Conservation (phyloP, 2,888 invertebrate species). For the Synanthedon andrenaeformis region DNA sequence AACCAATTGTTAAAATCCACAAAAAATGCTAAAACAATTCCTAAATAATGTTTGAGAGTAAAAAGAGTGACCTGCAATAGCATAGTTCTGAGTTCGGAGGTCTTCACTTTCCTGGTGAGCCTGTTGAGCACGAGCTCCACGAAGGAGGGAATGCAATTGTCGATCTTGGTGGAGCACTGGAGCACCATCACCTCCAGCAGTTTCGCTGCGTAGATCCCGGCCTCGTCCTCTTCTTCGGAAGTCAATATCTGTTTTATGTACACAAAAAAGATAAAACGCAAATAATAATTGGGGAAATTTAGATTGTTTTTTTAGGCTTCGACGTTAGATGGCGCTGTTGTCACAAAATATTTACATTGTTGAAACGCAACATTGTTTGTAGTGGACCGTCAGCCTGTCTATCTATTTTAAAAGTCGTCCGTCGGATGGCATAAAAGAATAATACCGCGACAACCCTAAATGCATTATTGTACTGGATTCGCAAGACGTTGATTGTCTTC, state of each 20-base stretch:
- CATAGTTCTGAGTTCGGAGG: constrained; percentile 93
- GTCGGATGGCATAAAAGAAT: too few species aligned
- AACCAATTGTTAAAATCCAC: background rate
- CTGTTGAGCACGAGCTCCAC: constrained; percentile 91
- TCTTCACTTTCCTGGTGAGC: constrained; percentile 89
- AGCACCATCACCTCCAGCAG: constrained; percentile 95
- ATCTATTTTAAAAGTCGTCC: too few species aligned
- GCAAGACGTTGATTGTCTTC: background rate
- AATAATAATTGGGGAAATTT: background rate
- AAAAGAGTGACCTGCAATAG: constrained; percentile 73
- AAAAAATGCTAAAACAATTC: too few species aligned
- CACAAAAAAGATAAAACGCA: background rate
- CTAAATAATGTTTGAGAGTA: too few species aligned
- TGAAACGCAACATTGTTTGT: too few species aligned
- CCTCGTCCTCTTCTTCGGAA: constrained; percentile 74
- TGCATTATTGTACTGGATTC: background rate
- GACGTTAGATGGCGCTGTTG: too few species aligned
- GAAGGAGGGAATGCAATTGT: constrained; percentile 90
- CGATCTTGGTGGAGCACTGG: constrained; percentile 91
- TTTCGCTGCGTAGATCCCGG: constrained; percentile 97
- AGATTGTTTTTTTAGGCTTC: background rate
- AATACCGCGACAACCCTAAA: too few species aligned
- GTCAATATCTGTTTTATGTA: constrained; percentile 41
- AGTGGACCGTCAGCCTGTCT: too few species aligned
- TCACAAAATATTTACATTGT: too few species aligned